Evolutionary conservation across 2,888 invertebrate genomes (phyloP).

Genomic region (Sialis fuliginosa): DNA sequence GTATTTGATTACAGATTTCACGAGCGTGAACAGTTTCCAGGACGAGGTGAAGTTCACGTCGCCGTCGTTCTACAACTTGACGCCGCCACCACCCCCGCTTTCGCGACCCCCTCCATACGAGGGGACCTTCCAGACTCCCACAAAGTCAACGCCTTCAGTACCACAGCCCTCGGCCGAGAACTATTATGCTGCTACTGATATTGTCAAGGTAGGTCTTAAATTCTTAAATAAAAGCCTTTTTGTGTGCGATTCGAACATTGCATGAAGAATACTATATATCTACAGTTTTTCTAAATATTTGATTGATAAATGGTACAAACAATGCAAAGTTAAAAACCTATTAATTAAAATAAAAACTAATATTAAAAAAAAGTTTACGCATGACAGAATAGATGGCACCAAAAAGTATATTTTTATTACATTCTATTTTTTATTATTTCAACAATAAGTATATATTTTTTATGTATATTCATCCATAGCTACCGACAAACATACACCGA

Average conservation of each 20-base stretch:
- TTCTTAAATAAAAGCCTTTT: not conserved
- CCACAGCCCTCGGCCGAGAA: constrained; percentile 26
- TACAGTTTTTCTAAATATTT: too few relatives aligned
- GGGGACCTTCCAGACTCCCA: constrained; percentile 9
- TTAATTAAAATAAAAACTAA: too few relatives aligned
- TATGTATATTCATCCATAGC: too few relatives aligned
- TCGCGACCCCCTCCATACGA: constrained; percentile 23
- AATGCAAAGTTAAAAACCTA: not conserved
- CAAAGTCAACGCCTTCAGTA: constrained; percentile 12
- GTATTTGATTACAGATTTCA: constrained; percentile 28
- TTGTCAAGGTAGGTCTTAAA: constrained; percentile 40
- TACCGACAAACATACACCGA: too few relatives aligned
- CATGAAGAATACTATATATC: too few relatives aligned
- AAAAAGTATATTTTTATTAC: too few relatives aligned
- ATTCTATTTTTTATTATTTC: too few relatives aligned
- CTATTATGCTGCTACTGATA: constrained; percentile 66
- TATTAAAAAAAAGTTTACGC: too few relatives aligned
- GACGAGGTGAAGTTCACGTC: constrained; percentile 34
- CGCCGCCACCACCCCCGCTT: constrained; percentile 29
- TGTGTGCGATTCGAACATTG: not conserved
- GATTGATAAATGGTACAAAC: not conserved
- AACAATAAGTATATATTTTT: too few relatives aligned
- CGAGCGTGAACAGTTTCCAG: constrained; percentile 33
- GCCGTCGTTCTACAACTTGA: constrained; percentile 32
- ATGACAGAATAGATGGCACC: too few relatives aligned